A percentile compares a stretch with the other conserved stretches of the same genome.
These are phyloP conservation scores for Caenorhabditis sinica DNA, from an alignment of 2,888 invertebrate species.

Conservation along the genomic window DNA sequence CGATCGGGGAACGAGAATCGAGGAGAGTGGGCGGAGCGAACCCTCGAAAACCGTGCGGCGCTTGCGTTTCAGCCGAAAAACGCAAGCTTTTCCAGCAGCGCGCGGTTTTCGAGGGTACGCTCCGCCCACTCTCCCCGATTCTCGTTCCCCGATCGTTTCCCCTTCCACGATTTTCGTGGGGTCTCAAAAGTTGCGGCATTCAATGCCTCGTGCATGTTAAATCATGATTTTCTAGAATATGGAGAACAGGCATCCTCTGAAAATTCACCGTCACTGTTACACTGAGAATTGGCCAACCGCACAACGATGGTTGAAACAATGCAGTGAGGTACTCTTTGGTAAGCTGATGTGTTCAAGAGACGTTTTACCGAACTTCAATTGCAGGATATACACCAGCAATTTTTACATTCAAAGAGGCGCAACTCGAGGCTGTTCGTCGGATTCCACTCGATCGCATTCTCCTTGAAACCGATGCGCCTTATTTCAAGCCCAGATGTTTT, in stretches of 20 bases:
- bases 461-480: constrained; percentile 86
- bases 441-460: constrained; percentile 85
- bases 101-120: no score
- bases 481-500: constrained; percentile 84
- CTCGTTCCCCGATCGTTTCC: no score
- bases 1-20: no score
- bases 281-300: constrained; percentile 84
- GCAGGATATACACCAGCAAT: constrained; percentile 60
- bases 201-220: neutral
- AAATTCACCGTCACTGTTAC: constrained; percentile 85
- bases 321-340: constrained; percentile 85
- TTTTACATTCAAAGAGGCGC: constrained; percentile 74
- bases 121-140: no score
- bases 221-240: constrained; percentile 77
- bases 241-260: constrained; percentile 71
- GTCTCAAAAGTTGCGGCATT: no score
- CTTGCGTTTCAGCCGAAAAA: no score
- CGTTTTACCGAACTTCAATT: neutral
- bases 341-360: neutral
- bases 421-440: constrained; percentile 82
- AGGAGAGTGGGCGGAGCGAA: no score
- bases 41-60: no score
- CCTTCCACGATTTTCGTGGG: no score
- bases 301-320: constrained; percentile 84
- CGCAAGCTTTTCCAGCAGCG: no score